phyloP scores from a whole-genome alignment of 2,113 vertebrate genomes.

The Paracanthobrama guichenoti region DNA sequence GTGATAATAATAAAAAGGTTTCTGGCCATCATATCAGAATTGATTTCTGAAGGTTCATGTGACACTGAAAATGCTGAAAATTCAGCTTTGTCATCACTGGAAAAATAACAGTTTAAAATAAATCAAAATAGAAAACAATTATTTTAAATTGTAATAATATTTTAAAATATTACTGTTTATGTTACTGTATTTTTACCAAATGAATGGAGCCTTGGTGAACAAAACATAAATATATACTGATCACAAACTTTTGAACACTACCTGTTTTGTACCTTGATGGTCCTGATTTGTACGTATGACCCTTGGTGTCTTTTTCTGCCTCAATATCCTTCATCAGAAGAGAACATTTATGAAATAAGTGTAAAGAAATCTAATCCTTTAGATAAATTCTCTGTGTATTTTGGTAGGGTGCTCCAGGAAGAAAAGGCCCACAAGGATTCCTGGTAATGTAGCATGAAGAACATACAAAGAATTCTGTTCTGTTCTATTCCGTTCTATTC shows the following conservation, averaged over 20 bases:
- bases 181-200: not conserved
- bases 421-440: slow-evolving; percentile 60
- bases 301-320: too few species aligned
- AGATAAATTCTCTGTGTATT: slow-evolving; percentile 17
- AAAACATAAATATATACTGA: too few species aligned
- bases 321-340: not conserved
- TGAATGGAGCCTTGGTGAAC: too few species aligned
- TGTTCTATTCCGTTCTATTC: not conserved
- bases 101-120: not conserved
- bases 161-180: not conserved
- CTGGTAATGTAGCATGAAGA: slow-evolving; percentile 57
- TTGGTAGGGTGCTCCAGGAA: slow-evolving; percentile 67
- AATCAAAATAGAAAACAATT: not conserved
- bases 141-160: not conserved
- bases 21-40: not conserved
- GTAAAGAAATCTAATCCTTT: not conserved
- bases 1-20: not conserved
- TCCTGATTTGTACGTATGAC: not conserved
- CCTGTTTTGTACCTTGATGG: not conserved
- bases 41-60: not conserved
- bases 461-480: not conserved
- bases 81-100: not conserved
- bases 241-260: not conserved
- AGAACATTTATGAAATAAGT: not conserved
- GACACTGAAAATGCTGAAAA: not conserved